A percentile compares a stretch with the other conserved stretches of the same genome.
Evolutionary conservation across 92 coral and sea anemone genomes (phyloP).

Genomic region (Parazoanthus darwini): DNA sequence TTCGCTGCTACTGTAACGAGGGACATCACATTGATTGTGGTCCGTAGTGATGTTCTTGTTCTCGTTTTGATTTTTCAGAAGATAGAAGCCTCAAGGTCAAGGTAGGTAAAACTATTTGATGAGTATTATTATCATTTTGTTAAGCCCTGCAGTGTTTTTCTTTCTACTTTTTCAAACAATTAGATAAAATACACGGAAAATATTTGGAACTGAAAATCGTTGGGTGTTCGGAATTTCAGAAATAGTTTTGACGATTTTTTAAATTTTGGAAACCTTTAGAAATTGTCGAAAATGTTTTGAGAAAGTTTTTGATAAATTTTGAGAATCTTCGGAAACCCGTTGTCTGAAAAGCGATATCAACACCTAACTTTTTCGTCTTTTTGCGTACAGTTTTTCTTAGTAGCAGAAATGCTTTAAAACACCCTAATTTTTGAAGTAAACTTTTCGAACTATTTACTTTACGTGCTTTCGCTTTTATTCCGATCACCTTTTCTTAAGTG

Average conservation of each 20-base stretch:
- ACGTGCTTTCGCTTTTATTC: neutral
- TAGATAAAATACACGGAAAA: too few species aligned
- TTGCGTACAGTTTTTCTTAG: neutral
- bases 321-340: too few species aligned
- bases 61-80: constrained; percentile 30
- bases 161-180: too few species aligned
- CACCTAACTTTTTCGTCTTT: neutral
- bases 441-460: neutral
- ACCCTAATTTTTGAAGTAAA: too few species aligned
- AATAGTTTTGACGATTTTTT: too few species aligned
- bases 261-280: too few species aligned
- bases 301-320: too few species aligned
- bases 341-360: neutral
- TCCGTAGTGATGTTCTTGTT: neutral
- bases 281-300: neutral
- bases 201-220: too few species aligned
- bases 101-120: neutral
- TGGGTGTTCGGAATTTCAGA: too few species aligned
- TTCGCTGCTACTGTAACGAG: too few species aligned
- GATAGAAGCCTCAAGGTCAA: constrained; percentile 19
- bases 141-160: too few species aligned
- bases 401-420: neutral
- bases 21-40: neutral
- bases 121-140: too few species aligned
- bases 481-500: neutral